Conservation (phyloP, 2,113 vertebrate species). For the Cnemophilus loriae region DNA sequence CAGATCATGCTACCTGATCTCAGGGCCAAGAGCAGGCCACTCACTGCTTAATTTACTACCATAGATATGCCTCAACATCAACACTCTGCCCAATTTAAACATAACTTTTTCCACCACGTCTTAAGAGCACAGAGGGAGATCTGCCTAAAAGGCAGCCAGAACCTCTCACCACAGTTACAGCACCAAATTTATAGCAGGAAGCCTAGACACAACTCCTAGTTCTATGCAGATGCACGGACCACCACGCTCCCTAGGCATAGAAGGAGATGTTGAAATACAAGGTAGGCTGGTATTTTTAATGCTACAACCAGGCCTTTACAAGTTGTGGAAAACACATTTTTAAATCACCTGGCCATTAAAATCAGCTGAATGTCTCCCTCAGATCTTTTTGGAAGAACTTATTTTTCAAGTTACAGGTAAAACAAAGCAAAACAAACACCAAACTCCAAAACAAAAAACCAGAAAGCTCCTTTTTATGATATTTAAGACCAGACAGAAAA, state of each 20-base stretch:
- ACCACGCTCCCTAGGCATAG: accelerated
- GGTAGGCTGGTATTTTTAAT: neutral
- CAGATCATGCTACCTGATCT: neutral
- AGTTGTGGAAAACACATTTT: neutral
- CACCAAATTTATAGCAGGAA: neutral
- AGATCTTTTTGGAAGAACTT: neutral
- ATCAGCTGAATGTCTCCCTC: neutral
- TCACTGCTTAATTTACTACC: neutral
- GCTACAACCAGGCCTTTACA: neutral
- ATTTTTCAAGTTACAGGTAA: neutral
- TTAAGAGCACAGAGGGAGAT: neutral
- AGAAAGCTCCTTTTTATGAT: neutral
- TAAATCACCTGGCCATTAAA: neutral
- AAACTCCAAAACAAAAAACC: neutral
- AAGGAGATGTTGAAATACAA: neutral
- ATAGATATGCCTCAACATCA: neutral
- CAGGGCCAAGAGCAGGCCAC: neutral
- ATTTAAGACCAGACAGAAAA: neutral
- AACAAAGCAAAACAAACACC: neutral
- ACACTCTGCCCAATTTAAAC: neutral
- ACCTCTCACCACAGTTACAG: neutral
- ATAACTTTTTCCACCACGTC: neutral
- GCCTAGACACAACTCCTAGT: neutral
- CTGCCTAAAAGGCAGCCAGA: neutral
- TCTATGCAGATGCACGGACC: neutral